A percentile compares a stretch with the other conserved stretches of the same genome.
Conservation (phyloP, 2,113 vertebrate species). For the Bothrops jararaca region DNA sequence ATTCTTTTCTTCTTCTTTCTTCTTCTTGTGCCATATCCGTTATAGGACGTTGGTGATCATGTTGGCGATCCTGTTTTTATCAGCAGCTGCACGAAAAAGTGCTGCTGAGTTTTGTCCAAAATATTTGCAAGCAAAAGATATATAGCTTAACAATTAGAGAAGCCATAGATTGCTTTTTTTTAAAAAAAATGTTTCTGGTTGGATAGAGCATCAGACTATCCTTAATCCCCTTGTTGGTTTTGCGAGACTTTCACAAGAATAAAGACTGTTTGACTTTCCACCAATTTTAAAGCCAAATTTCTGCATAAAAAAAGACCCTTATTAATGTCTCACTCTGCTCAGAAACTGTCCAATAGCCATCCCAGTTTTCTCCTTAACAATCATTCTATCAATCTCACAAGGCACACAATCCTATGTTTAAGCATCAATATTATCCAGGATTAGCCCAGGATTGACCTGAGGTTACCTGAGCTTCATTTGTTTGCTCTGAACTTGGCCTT, state of each 20-base stretch:
- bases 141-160: not conserved
- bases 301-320: not conserved
- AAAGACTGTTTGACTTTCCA: not conserved
- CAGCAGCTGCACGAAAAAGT: no score
- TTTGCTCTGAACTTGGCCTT: conserved; percentile 10
- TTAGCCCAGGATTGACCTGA: not conserved
- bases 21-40: no score
- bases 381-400: not conserved
- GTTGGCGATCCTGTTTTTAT: no score
- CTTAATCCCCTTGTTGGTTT: not conserved
- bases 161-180: not conserved
- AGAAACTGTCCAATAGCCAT: not conserved
- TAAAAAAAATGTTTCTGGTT: not conserved
- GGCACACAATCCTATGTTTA: not conserved
- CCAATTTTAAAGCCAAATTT: not conserved
- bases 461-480: accelerated
- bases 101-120: not conserved
- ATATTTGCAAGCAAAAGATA: not conserved
- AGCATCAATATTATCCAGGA: not conserved
- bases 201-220: not conserved
- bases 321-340: not conserved
- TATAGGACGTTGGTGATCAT: no score
- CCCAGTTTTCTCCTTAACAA: not conserved
- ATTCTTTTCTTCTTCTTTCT: not conserved
- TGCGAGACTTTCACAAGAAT: not conserved